These are phyloP conservation scores for Ctenomys sociabilis DNA, from an alignment of 2,113 vertebrate species.

Conservation along the genomic window DNA sequence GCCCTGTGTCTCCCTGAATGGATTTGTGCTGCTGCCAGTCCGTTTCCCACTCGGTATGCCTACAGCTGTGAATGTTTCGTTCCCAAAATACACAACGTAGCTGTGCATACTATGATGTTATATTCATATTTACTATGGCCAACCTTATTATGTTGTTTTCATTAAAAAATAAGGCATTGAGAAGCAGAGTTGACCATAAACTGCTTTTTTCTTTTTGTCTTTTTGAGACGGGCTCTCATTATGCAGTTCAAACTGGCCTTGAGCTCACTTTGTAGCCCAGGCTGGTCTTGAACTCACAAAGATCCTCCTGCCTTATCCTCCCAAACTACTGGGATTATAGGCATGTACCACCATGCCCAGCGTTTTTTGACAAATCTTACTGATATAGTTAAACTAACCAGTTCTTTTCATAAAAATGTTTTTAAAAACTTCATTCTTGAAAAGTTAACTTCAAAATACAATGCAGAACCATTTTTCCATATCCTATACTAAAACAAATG, in stretches of 20 bases:
- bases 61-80: background rate
- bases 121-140: background rate
- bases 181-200: background rate
- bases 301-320: no score
- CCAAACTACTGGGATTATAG: no score
- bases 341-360: no score
- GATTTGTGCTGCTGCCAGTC: background rate
- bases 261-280: no score
- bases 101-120: background rate
- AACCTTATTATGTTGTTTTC: background rate
- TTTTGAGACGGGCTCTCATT: no score
- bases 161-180: background rate
- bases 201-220: background rate
- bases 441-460: background rate
- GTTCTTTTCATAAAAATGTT: background rate
- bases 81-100: no score
- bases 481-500: background rate
- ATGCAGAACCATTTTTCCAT: background rate
- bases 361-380: background rate
- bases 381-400: background rate
- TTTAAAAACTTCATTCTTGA: background rate
- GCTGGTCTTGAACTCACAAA: no score
- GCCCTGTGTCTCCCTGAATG: background rate
- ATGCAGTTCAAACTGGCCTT: no score
- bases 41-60: rapidly evolving